Percentiles rank a stretch among this genome's conserved stretches.
Conservation (phyloP, 2,888 invertebrate genomes). For the Anagyrus pseudococci region DNA sequence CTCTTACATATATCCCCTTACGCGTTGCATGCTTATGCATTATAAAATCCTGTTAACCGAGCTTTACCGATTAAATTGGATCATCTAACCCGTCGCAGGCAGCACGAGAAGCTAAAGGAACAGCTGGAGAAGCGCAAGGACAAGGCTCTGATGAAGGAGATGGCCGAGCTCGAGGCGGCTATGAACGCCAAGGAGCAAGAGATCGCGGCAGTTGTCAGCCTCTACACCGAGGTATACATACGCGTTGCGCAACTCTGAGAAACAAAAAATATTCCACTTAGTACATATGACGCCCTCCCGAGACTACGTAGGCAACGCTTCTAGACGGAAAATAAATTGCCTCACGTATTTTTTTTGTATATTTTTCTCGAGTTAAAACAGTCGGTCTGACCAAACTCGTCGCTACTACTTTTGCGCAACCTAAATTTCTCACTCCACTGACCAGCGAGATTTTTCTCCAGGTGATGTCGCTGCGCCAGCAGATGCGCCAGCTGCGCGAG, state of each 20-base stretch:
- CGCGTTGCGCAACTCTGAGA: neutral
- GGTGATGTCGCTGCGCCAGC: constrained; percentile 53
- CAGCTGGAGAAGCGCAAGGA: constrained; percentile 45
- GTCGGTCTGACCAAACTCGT: too few species aligned
- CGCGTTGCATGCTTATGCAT: neutral
- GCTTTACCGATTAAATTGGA: neutral
- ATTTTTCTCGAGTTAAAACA: too few species aligned
- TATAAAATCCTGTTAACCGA: neutral
- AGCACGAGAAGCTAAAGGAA: constrained; percentile 50
- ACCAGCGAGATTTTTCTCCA: constrained; percentile 31
- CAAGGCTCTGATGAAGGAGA: constrained; percentile 45
- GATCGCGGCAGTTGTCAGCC: constrained; percentile 52
- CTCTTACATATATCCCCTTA: neutral
- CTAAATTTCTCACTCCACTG: too few species aligned
- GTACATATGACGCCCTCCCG: too few species aligned
- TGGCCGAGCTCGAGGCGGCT: constrained; percentile 49
- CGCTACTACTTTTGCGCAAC: neutral
- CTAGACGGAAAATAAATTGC: too few species aligned
- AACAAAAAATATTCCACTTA: neutral
- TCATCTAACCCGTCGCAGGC: constrained; percentile 41
- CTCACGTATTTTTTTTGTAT: too few species aligned
- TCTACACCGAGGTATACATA: constrained; percentile 53
- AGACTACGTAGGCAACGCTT: too few species aligned
- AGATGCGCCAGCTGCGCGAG: constrained; percentile 49
- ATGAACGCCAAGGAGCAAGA: constrained; percentile 54